phyloP scores from a whole-genome alignment of 1,140 invertebrate genomes.

The Ectropis grisescens region DNA sequence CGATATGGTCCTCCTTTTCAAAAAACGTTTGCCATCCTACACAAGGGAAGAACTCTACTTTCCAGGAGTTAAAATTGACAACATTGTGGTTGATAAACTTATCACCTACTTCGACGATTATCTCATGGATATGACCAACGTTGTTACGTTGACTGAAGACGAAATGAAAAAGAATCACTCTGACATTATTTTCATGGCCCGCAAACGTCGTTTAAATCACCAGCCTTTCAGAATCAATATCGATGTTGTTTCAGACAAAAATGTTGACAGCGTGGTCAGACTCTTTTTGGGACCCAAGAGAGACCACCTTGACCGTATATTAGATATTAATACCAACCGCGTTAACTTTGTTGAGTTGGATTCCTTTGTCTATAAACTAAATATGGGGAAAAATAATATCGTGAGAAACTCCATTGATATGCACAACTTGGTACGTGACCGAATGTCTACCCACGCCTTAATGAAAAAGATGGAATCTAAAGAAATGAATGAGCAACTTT shows the following conservation, averaged over 20 bases:
- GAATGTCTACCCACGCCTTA: conserved; percentile 52
- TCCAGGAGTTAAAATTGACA: conserved; percentile 71
- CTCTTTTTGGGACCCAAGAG: conserved; percentile 80
- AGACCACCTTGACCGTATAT: conserved; percentile 61
- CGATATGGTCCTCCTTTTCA: conserved; percentile 70
- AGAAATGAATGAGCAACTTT: conserved; percentile 21
- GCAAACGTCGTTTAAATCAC: conserved; percentile 74
- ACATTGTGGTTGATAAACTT: conserved; percentile 68
- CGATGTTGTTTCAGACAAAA: conserved; percentile 70
- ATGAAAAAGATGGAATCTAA: conserved; percentile 45
- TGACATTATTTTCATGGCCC: conserved; percentile 66
- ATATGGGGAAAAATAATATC: conserved; percentile 71
- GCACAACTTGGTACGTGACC: conserved; percentile 59
- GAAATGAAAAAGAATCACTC: conserved; percentile 45
- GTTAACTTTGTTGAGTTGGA: conserved; percentile 72
- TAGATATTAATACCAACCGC: conserved; percentile 66
- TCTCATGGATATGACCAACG: conserved; percentile 70
- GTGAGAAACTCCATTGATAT: conserved; percentile 68
- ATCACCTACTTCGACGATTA: conserved; percentile 72
- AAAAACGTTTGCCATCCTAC: conserved; percentile 73
- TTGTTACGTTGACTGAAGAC: conserved; percentile 46
- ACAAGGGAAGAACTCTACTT: conserved; percentile 74
- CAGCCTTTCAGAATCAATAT: conserved; percentile 76
- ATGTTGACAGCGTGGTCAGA: conserved; percentile 70
- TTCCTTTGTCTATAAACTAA: conserved; percentile 69